Evolutionary conservation across 2,797 vertebrate genomes (phyloP).

Genomic region (Mastacembelus armatus): DNA sequence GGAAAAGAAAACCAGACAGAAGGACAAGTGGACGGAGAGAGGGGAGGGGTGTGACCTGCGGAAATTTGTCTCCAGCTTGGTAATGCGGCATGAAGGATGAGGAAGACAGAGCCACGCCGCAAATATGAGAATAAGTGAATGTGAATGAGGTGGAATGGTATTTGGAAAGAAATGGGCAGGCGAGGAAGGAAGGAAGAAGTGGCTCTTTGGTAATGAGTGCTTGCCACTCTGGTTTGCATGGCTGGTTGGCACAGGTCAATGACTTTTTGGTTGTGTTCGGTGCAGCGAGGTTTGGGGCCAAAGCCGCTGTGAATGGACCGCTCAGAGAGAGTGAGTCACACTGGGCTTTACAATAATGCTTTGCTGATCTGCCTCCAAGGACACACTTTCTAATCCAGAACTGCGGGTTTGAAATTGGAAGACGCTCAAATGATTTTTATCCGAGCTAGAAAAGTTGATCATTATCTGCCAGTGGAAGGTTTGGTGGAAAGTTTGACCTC

Average conservation of each 20-base stretch:
- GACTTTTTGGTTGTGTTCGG: conserved; percentile 60
- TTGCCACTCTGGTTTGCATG: conserved; percentile 58
- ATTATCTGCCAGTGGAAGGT: conserved; percentile 2
- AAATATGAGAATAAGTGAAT: conserved; percentile 47
- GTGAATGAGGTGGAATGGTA: conserved; percentile 50
- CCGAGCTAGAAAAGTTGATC: conserved; percentile 8
- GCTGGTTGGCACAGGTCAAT: conserved; percentile 67
- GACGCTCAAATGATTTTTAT: conserved; percentile 10
- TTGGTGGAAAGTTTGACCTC: neutral
- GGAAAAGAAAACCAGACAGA: conserved; percentile 36
- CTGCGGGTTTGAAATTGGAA: conserved; percentile 16
- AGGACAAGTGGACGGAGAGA: conserved; percentile 34
- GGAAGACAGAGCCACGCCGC: conserved; percentile 9
- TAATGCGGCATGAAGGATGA: conserved; percentile 51
- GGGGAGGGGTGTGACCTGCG: conserved; percentile 22
- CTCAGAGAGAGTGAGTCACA: conserved; percentile 39
- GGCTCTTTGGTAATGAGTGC: conserved; percentile 62
- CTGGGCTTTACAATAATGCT: conserved; percentile 35
- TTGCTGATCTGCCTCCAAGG: conserved; percentile 26
- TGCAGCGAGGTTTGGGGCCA: conserved; percentile 44
- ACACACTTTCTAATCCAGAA: neutral
- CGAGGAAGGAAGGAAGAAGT: conserved; percentile 58
- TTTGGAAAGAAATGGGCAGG: conserved; percentile 38
- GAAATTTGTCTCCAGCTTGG: conserved; percentile 50
- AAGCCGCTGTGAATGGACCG: conserved; percentile 49